phyloP scores from a whole-genome alignment of 37 sponge, comb jelly and placozoan species.

The Haliclona indistincta region DNA sequence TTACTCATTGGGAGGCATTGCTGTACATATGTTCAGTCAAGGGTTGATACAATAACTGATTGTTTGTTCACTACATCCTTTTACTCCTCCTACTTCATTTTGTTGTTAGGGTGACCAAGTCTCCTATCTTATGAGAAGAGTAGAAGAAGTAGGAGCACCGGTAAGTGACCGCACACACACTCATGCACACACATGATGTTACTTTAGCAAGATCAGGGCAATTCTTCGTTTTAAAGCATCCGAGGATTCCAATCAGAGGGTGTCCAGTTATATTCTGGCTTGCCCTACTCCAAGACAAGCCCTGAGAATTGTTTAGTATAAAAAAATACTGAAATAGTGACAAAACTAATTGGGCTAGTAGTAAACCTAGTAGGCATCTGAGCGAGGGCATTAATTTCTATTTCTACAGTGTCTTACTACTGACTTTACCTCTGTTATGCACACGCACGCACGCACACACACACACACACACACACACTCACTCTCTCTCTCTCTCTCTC shows the following conservation, averaged over 20 bases:
- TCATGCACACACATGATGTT: too few relatives aligned
- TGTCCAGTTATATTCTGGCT: too few relatives aligned
- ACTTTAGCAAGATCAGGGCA: too few relatives aligned
- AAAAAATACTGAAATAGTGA: neutral
- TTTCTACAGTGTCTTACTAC: neutral
- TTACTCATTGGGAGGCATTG: too few relatives aligned
- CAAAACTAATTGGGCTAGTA: neutral
- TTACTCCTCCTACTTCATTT: neutral
- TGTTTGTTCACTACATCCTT: neutral
- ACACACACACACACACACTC: conserved; percentile 21
- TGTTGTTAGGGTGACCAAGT: conserved; percentile 80
- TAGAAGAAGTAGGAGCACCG: conserved; percentile 51
- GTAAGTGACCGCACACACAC: too few relatives aligned
- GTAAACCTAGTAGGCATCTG: neutral
- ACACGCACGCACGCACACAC: neutral
- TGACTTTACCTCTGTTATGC: neutral
- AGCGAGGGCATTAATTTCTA: neutral
- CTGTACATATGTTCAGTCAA: too few relatives aligned
- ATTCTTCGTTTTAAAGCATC: too few relatives aligned
- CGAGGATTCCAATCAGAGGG: too few relatives aligned
- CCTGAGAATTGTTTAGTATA: too few relatives aligned
- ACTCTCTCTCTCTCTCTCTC: neutral
- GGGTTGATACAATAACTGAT: neutral
- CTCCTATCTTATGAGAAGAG: conserved; percentile 64
- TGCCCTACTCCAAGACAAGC: too few relatives aligned